Base-by-base conservation (phyloP, 64 coral and sea anemone species). In the Porites australiensis region DNA sequence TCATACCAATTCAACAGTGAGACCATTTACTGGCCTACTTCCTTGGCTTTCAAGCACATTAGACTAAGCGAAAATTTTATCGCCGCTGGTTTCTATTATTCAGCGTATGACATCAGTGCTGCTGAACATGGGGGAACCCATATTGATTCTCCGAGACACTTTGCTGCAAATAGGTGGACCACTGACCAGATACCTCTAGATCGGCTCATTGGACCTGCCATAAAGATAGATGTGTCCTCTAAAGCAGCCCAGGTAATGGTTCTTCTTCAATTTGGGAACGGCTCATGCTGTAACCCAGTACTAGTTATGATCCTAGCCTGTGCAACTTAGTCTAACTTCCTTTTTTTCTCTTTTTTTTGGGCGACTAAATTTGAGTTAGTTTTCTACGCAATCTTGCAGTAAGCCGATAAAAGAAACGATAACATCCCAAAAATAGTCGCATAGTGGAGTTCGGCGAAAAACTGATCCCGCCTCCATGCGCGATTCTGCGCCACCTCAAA, bases 121-220 rank as follows among this genome's bases (percentile, higher is more conserved):
- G 46, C 76, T 7, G 96, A 98, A 64, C 96, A 98, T 69, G 93
- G 93, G 4, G 93, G 96, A 8, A 98, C 96, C 13, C 96, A 98
- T 27, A 23, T 93, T 2, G 93, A 95, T 54, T 65, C 96, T 8
- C 93, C 96, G 2, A 88, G 74, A 44, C 93, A 98, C 60, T 93
- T 95, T 68, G 49, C 71, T 19, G 48, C 68, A 53, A 62, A 83
- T 2, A 90, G 75, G 44, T 83, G 79, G 82, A 61, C 87, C 20
- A 14, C 88, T 2, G 93, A 98, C 65, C 16, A 95, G n/a, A 90
- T 98, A 6, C 96, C 94, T 10, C 20, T 93, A 45, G 76, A 91
- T 74, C 79, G 22, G 2, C 77, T 98, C 4, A 93, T 98, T 62
- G 96, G 96, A 55, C 82, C 77, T 64, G 96, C 93, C 14, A 61